Evolutionary conservation across 2,113 vertebrate genomes (phyloP).

Genomic region (Boulengerochromis microlepis): DNA sequence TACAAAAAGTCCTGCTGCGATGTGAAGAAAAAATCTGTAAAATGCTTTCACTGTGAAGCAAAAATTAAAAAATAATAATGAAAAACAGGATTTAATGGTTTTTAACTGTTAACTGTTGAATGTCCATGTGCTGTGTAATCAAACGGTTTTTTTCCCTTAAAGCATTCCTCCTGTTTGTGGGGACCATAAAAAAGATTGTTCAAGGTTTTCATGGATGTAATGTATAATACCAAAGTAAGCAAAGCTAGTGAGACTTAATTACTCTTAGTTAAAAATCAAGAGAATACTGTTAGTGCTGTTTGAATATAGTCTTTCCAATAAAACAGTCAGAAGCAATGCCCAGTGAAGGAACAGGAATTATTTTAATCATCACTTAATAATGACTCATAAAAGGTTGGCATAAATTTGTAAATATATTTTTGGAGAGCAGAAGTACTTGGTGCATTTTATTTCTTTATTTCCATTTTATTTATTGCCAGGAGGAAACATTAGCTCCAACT

Average conservation of each 20-base stretch:
- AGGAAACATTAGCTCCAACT: not conserved
- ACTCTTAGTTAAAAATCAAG: not conserved
- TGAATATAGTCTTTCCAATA: not conserved
- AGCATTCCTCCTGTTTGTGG: not conserved
- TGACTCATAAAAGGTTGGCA: not conserved
- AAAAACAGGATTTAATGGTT: not conserved
- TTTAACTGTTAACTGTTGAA: not conserved
- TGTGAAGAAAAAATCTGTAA: not conserved
- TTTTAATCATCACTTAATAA: not conserved
- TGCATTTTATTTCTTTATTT: not conserved
- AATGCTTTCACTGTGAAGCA: not conserved
- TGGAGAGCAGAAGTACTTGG: not conserved
- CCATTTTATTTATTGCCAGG: not conserved
- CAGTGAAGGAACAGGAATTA: not conserved
- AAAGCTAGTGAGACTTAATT: not conserved
- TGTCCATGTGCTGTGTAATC: not conserved
- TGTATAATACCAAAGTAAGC: rapidly evolving
- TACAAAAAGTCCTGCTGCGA: not conserved
- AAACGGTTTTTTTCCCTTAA: rapidly evolving
- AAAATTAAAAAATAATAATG: not conserved
- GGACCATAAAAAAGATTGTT: not conserved
- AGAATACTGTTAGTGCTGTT: not conserved
- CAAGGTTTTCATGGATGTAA: not conserved
- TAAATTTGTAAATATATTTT: not conserved
- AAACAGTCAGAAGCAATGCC: not conserved